Percentiles rank a stretch among this genome's conserved stretches.
Evolutionary conservation across 2,113 vertebrate species (phyloP).

Genomic region (Pongo abelii): DNA sequence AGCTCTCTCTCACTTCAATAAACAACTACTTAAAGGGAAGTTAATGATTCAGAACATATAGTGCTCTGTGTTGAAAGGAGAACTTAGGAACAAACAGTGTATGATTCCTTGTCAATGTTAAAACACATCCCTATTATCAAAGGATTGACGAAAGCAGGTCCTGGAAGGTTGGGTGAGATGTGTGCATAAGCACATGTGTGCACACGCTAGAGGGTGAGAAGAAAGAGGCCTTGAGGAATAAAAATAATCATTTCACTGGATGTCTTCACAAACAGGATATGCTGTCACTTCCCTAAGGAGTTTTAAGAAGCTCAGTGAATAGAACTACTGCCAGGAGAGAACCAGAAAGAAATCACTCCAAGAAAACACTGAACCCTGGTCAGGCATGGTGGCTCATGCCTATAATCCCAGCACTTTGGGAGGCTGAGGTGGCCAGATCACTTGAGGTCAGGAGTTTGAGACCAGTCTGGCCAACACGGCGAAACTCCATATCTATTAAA

Average conservation of each 20-base stretch:
- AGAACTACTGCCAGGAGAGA: neutral
- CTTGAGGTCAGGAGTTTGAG: too few relatives aligned
- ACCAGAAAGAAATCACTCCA: neutral
- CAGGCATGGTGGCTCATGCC: too few relatives aligned
- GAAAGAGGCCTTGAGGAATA: too few relatives aligned
- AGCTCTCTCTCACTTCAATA: neutral
- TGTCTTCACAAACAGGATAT: neutral
- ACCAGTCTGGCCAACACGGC: too few relatives aligned
- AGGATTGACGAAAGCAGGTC: neutral
- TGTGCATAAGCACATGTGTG: accelerated
- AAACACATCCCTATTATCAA: neutral
- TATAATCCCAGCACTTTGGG: too few relatives aligned
- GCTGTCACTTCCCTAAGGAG: too few relatives aligned
- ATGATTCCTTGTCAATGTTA: neutral
- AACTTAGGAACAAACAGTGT: neutral
- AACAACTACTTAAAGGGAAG: neutral
- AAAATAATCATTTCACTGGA: accelerated
- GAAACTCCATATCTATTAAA: too few relatives aligned
- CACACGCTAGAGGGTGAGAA: accelerated
- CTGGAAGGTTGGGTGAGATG: accelerated
- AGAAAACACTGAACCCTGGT: neutral
- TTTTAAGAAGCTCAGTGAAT: neutral
- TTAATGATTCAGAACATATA: neutral
- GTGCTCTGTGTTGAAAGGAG: neutral
- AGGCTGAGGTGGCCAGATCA: too few relatives aligned